A percentile compares a stretch with the other conserved stretches of the same genome.
These are phyloP conservation scores for Chaetophractus vellerosus DNA, from an alignment of 2,797 vertebrate genomes.

Conservation along the genomic window DNA sequence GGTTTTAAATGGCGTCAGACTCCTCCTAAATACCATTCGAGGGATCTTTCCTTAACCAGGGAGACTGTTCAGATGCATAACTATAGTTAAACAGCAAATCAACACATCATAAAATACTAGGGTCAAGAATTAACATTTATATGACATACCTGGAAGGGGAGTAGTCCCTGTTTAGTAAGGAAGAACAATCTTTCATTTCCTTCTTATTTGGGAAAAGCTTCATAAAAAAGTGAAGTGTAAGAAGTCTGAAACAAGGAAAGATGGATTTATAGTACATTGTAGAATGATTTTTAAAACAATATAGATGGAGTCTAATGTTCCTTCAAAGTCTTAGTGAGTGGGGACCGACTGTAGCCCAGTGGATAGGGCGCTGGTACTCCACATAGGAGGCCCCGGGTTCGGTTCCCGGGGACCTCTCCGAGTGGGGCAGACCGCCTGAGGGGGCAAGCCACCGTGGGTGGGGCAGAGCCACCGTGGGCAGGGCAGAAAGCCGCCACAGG, in stretches of 20 bases:
- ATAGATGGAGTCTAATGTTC: background rate
- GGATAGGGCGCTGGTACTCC: no score
- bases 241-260: background rate
- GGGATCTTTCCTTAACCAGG: background rate
- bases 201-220: constrained; percentile 32
- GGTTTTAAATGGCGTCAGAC: background rate
- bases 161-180: background rate
- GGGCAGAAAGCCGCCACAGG: no score
- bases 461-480: no score
- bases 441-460: no score
- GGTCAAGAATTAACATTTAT: background rate
- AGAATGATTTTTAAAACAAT: background rate
- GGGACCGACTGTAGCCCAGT: no score
- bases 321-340: background rate
- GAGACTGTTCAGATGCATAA: constrained; percentile 32
- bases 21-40: background rate
- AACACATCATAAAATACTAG: constrained; percentile 15
- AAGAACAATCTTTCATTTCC: background rate
- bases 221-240: background rate
- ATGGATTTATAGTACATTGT: background rate
- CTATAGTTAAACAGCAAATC: constrained; percentile 25
- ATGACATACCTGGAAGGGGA: background rate
- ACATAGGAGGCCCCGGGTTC: no score
- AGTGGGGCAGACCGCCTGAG: no score
- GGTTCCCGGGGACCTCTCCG: no score